Percentiles rank a stretch among this genome's conserved stretches.
These are phyloP conservation scores for Sebastes oblongus DNA, from an alignment of 2,797 vertebrate species.

Conservation along the genomic window DNA sequence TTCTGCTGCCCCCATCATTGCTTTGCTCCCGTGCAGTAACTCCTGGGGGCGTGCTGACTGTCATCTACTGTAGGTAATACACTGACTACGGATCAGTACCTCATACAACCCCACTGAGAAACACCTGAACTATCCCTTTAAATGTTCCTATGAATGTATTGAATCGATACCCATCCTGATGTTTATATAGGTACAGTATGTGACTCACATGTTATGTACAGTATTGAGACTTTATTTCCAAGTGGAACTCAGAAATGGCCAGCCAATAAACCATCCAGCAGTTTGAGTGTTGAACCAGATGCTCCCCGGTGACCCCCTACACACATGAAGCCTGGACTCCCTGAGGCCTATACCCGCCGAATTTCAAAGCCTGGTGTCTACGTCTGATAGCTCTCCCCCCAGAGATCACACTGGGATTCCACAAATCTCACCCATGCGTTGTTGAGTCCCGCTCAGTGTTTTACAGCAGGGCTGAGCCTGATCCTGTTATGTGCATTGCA, in stretches of 20 bases:
- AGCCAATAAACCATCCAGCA: not conserved
- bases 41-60: no score
- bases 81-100: no score
- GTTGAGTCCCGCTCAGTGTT: constrained; percentile 36
- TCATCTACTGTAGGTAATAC: no score
- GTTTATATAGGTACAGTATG: not conserved
- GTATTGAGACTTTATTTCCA: not conserved
- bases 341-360: not conserved
- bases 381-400: constrained; percentile 27
- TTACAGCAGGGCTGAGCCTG: constrained; percentile 21
- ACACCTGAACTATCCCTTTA: no score
- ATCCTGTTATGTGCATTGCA: constrained; percentile 26
- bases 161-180: no score
- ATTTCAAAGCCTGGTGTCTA: constrained; percentile 54
- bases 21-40: no score
- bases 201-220: not conserved
- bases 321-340: constrained; percentile 25
- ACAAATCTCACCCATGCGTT: constrained; percentile 74
- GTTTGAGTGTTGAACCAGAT: constrained; percentile 17
- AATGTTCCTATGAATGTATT: no score
- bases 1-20: no score
- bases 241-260: not conserved
- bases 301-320: constrained; percentile 24
- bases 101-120: no score
- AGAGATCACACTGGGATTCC: constrained; percentile 68